Percentiles rank a stretch among this genome's conserved stretches.
Conservation (phyloP, 2,797 vertebrate species). For the Pseudocheirus occidentalis region DNA sequence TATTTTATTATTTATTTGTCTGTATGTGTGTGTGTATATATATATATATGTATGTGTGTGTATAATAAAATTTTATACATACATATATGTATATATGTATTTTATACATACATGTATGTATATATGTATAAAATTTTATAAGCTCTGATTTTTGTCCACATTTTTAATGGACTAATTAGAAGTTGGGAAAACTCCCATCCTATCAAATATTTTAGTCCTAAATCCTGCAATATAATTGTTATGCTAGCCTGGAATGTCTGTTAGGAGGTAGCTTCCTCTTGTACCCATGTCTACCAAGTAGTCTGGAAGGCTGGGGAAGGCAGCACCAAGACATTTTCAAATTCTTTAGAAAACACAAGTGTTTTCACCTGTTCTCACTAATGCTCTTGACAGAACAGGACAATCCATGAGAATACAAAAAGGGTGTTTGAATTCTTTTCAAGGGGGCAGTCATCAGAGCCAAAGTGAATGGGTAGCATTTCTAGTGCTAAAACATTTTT, state of each 20-base stretch:
- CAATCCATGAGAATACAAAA: rapidly evolving
- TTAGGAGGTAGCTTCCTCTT: background rate
- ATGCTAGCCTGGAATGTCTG: background rate
- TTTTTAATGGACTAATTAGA: background rate
- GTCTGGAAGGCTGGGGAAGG: background rate
- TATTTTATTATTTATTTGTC: background rate
- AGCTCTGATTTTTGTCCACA: background rate
- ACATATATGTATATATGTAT: too few relatives aligned
- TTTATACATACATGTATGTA: too few relatives aligned
- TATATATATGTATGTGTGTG: too few relatives aligned
- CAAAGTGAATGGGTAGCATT: conserved; percentile 6
- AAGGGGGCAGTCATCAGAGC: background rate
- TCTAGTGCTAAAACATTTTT: background rate
- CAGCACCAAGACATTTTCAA: background rate
- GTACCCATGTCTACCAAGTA: background rate
- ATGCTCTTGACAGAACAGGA: background rate
- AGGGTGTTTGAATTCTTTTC: rapidly evolving
- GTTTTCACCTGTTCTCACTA: background rate
- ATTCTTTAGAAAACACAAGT: conserved; percentile 15
- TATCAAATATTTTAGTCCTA: background rate
- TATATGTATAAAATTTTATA: background rate
- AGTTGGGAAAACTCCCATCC: background rate
- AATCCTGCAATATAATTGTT: background rate
- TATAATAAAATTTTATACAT: background rate
- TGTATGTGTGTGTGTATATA: too few relatives aligned